Percentiles rank a stretch among this genome's conserved stretches.
Evolutionary conservation across 92 coral and sea anemone genomes (phyloP).

Genomic region (Phymanthus crucifer): DNA sequence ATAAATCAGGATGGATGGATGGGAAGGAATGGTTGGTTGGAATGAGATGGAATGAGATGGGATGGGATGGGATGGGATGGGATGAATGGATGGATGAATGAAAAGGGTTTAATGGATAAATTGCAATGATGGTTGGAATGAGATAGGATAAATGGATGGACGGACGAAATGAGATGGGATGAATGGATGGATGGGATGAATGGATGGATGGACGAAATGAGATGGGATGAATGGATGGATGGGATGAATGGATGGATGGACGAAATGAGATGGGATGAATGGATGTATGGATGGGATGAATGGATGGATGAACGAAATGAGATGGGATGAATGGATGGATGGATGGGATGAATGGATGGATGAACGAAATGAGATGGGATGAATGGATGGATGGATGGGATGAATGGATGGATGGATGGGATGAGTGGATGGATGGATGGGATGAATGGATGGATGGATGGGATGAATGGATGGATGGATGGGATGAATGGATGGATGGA

Average conservation of each 20-base stretch:
- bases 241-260: neutral
- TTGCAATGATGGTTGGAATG: neutral
- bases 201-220: too few species aligned
- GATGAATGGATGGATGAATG: too few species aligned
- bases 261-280: neutral
- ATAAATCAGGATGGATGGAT: neutral
- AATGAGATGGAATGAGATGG: neutral
- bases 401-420: too few species aligned
- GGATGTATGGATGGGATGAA: too few species aligned
- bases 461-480: neutral
- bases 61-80: neutral
- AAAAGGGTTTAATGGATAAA: too few species aligned
- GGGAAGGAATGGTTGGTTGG: neutral
- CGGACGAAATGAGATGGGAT: neutral
- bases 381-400: neutral
- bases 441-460: neutral
- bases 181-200: too few species aligned
- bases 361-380: too few species aligned
- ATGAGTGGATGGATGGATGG: neutral
- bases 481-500: neutral
- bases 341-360: neutral
- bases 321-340: neutral
- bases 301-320: neutral
- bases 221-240: neutral
- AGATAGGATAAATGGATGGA: neutral